Evolutionary conservation across 2,113 vertebrate genomes (phyloP).

Genomic region (Bubo scandiacus): DNA sequence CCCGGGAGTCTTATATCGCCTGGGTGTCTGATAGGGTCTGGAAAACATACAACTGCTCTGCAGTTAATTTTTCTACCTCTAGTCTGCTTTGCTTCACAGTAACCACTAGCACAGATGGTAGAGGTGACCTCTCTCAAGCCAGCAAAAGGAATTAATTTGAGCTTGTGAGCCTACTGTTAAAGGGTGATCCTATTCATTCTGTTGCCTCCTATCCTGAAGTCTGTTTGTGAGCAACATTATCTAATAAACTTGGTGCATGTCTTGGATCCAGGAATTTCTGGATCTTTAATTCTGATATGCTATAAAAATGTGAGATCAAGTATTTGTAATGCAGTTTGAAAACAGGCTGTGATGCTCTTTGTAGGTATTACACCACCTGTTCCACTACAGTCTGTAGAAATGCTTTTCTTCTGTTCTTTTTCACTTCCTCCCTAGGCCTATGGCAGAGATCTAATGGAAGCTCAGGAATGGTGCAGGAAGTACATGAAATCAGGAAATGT

Average conservation of each 20-base stretch:
- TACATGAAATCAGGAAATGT: constrained; percentile 99
- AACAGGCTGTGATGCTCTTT: background rate
- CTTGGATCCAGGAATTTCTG: background rate
- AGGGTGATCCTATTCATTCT: background rate
- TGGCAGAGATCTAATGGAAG: constrained; percentile 97
- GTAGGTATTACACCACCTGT: background rate
- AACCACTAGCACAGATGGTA: background rate
- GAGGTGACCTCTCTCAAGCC: background rate
- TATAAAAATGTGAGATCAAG: background rate
- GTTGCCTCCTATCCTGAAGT: background rate
- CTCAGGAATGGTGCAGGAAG: constrained; percentile 98
- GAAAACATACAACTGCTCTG: background rate
- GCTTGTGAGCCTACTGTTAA: background rate
- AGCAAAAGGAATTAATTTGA: background rate
- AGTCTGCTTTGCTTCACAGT: background rate
- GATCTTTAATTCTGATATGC: background rate
- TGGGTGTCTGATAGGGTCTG: background rate
- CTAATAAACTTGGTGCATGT: background rate
- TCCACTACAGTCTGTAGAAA: background rate
- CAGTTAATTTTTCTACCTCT: background rate
- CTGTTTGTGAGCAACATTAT: background rate
- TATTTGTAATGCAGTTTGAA: background rate
- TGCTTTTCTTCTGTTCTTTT: background rate
- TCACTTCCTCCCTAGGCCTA: constrained; percentile 82
- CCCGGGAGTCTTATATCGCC: background rate